phyloP scores from a whole-genome alignment of 35 echinoderm and acorn worm species.

The Hemicentrotus pulcherrimus region DNA sequence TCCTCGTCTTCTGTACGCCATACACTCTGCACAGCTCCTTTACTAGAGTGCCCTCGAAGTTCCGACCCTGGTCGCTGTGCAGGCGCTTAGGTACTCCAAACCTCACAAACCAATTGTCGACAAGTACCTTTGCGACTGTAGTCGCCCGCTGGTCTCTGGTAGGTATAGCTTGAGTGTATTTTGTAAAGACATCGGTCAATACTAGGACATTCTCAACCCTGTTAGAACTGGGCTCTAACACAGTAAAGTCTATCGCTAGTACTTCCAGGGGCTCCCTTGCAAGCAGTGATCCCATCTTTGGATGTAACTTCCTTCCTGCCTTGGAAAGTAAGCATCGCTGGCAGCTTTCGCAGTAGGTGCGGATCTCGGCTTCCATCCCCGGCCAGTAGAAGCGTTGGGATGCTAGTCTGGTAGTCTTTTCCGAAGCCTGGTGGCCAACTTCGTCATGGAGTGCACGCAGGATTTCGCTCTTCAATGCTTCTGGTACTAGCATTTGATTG shows the following conservation, averaged over 20 bases:
- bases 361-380: conserved; percentile 48
- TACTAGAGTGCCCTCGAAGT: conserved; percentile 67
- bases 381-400: conserved; percentile 68
- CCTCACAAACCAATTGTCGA: conserved; percentile 61
- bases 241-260: conserved; percentile 70
- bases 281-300: conserved; percentile 55
- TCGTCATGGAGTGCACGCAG: conserved; percentile 48
- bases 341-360: conserved; percentile 24
- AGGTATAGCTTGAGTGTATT: conserved; percentile 75
- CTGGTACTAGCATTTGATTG: conserved; percentile 47
- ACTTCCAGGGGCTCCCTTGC: conserved; percentile 68
- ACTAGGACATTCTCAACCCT: conserved; percentile 72
- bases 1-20: conserved; percentile 53
- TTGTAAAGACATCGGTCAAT: conserved; percentile 72
- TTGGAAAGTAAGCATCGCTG: conserved; percentile 61
- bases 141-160: conserved; percentile 60
- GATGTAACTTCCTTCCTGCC: conserved; percentile 52
- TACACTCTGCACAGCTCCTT: conserved; percentile 66
- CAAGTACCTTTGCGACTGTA: conserved; percentile 57
- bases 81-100: conserved; percentile 65
- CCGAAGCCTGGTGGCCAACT: conserved; percentile 51
- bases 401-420: conserved; percentile 42
- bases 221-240: conserved; percentile 41
- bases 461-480: conserved; percentile 10
- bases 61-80: conserved; percentile 77